Conservation (phyloP, 2,797 vertebrate species). For the Phoxinus dragarum region DNA sequence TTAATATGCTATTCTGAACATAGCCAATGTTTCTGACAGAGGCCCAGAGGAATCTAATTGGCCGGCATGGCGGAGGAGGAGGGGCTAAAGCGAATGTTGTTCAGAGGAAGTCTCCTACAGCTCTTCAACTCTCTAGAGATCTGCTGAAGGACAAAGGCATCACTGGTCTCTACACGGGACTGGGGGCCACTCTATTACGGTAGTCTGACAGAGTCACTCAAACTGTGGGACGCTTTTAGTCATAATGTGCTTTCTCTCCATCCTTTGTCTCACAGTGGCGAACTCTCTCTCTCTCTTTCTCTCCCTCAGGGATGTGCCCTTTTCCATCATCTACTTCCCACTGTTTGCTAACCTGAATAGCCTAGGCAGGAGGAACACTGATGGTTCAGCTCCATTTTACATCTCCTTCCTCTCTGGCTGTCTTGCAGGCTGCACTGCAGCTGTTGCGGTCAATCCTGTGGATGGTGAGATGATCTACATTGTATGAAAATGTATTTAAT, state of each 20-base stretch:
- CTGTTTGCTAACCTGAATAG: conserved; percentile 87
- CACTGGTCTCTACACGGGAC: conserved; percentile 83
- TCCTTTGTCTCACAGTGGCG: not conserved
- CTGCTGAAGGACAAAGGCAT: conserved; percentile 82
- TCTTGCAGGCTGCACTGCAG: conserved; percentile 79
- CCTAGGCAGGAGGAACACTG: conserved; percentile 76
- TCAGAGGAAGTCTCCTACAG: conserved; percentile 68
- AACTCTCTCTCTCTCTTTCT: conserved; percentile 23
- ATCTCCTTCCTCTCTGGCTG: conserved; percentile 86
- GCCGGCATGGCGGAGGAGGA: conserved; percentile 65
- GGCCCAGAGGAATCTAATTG: conserved; percentile 83
- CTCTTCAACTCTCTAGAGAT: conserved; percentile 80
- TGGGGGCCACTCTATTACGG: conserved; percentile 79
- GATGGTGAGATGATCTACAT: conserved; percentile 76
- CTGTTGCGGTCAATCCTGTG: conserved; percentile 85
- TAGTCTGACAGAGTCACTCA: conserved; percentile 37
- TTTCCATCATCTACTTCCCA: conserved; percentile 87
- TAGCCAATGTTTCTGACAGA: conserved; percentile 63
- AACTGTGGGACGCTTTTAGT: not conserved
- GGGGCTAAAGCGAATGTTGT: conserved; percentile 32
- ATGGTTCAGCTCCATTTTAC: conserved; percentile 80
- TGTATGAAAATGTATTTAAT: not conserved
- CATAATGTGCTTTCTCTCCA: not conserved
- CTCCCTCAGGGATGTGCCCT: conserved; percentile 82
- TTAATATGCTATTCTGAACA: not conserved